phyloP scores from a whole-genome alignment of 2,888 invertebrate species.

The Mesopsocus fuscifrons region DNA sequence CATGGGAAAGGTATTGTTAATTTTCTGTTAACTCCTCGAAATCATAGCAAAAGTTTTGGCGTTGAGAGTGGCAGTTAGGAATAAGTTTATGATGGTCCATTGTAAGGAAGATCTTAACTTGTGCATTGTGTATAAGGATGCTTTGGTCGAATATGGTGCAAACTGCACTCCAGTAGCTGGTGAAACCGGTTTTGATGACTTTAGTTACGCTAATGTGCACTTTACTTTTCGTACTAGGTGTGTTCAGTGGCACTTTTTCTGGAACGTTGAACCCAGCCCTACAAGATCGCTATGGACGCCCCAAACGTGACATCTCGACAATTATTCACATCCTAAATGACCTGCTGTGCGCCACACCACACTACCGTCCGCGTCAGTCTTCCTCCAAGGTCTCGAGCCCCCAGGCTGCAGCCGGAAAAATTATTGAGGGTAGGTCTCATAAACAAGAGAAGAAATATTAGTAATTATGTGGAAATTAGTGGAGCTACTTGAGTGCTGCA shows the following conservation, averaged over 20 bases:
- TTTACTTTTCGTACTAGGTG: not conserved
- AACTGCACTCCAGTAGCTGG: no score
- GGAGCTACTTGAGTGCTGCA: no score
- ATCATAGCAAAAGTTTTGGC: not conserved
- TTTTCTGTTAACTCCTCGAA: not conserved
- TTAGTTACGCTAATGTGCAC: no score
- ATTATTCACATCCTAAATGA: conserved; percentile 93
- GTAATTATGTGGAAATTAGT: not conserved
- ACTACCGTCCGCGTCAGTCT: conserved; percentile 30
- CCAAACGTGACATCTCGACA: conserved; percentile 84
- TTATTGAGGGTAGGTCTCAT: no score
- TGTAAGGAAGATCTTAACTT: no score
- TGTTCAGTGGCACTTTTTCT: conserved; percentile 60
- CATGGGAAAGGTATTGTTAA: conserved; percentile 54
- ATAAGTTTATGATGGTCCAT: not conserved
- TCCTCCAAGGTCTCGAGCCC: no score
- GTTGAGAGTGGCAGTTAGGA: not conserved
- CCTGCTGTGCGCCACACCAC: conserved; percentile 67
- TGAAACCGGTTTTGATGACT: no score
- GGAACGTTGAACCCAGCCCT: conserved; percentile 75
- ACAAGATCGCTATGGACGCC: conserved; percentile 78
- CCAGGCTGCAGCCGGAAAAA: no score
- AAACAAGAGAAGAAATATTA: no score
- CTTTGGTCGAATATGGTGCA: no score
- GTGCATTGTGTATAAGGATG: no score